Evolutionary conservation across 2,797 vertebrate species (phyloP), one percentile per base, ranked within the genome.

Genomic region (Rhinella marina): DNA sequence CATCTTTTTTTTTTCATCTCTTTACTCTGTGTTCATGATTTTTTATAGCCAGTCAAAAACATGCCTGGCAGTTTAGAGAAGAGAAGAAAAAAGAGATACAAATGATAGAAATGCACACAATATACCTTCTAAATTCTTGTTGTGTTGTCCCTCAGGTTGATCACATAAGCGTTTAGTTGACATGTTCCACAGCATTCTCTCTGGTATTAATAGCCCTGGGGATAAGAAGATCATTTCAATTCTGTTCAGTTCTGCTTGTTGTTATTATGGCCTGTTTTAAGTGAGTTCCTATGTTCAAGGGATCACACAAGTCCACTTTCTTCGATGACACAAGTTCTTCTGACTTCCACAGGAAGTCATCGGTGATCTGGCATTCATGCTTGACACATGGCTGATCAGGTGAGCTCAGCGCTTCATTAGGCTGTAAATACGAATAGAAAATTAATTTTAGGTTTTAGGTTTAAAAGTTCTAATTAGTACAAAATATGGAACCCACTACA

Each of bases 151-250:
- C 80, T 86, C 70, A 80, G 0, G 2, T 90, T 90, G 21, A 91
- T 0, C 2, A 93, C 23, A 0, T 95, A 96, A 56, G 90, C 91
- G 0, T 1, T 83, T 68, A 77, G 87, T 9, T 88, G 64, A 14
- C 95, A 96, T 0, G 0, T 0, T 1, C 95, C 95, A 0, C 95
- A 96, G 85, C 95, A 96, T 84, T 91, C 87, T 1, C 92, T 27
- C 59, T 85, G 91, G 12, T 95, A 94, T 78, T 89, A 56, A 10
- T 76, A 94, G 70, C 95, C 95, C 95, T 96, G 87, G 17, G 23
- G 25, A 12, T 61, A 59, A 52, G 1, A 76, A 54, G 1, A 80
- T 7, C 1, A 8, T 59, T 62, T 64, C n/a, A 54, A 17, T 54
- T 25, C 16, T 12, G n/a, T n/a, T 25, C 7, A 54, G 9, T 48